phyloP scores from a whole-genome alignment of 1,140 invertebrate species.

The Anthonomus grandis region DNA sequence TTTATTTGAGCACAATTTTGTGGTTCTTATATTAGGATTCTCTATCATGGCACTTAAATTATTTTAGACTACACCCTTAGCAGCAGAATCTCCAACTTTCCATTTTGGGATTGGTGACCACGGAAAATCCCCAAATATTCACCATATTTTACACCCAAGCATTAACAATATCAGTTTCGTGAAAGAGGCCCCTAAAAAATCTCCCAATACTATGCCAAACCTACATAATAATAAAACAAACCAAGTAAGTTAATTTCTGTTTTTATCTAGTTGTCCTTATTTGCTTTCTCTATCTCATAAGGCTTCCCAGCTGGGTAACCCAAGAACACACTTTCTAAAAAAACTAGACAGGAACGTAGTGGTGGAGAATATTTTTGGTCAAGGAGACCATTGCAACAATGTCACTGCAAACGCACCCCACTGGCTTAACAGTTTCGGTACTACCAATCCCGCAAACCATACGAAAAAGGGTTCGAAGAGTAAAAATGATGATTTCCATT shows the following conservation, averaged over 20 bases:
- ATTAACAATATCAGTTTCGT: slow-evolving; percentile 45
- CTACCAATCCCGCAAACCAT: neutral
- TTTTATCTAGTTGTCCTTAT: neutral
- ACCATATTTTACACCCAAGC: slow-evolving; percentile 40
- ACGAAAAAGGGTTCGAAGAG: slow-evolving; percentile 35
- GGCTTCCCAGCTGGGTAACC: slow-evolving; percentile 32
- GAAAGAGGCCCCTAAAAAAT: slow-evolving; percentile 35
- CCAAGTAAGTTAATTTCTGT: slow-evolving; percentile 5
- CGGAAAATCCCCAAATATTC: slow-evolving; percentile 32
- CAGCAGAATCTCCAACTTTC: slow-evolving; percentile 32
- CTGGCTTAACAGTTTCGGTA: slow-evolving; percentile 28
- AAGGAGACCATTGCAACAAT: slow-evolving; percentile 19
- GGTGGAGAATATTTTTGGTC: slow-evolving; percentile 31
- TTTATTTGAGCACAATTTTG: too few species aligned
- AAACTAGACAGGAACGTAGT: slow-evolving; percentile 36
- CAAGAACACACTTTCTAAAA: slow-evolving; percentile 37
- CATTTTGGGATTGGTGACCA: slow-evolving; percentile 34
- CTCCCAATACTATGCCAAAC: slow-evolving; percentile 38
- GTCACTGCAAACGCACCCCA: slow-evolving; percentile 14
- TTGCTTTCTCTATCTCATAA: slow-evolving; percentile 8
- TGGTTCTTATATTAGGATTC: too few species aligned
- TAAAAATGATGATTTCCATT: slow-evolving; percentile 48
- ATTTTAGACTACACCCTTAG: slow-evolving; percentile 16
- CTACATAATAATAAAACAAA: slow-evolving; percentile 13
- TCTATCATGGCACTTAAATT: too few species aligned